Percentiles rank a stretch among this genome's conserved stretches.
phyloP scores from a whole-genome alignment of 2,888 invertebrate genomes.

The Macaria notata region DNA sequence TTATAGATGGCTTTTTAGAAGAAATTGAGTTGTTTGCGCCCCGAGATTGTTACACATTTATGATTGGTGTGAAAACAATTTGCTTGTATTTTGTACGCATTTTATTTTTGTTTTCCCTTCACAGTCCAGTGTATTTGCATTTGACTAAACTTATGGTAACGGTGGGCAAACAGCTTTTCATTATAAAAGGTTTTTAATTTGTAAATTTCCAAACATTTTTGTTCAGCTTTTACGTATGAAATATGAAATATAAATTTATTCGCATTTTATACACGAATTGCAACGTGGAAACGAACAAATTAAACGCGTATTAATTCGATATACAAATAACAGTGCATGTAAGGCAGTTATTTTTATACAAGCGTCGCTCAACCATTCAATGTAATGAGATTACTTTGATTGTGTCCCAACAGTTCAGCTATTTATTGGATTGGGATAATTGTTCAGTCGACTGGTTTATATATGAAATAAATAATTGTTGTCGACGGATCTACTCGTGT shows the following conservation, averaged over 20 bases:
- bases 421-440: conserved; percentile 23
- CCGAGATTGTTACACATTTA: conserved; percentile 16
- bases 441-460: too few relatives aligned
- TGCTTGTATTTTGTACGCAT: not conserved
- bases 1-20: conserved; percentile 39
- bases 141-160: too few relatives aligned
- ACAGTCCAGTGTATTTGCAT: too few relatives aligned
- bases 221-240: too few relatives aligned
- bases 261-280: too few relatives aligned
- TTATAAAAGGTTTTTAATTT: too few relatives aligned
- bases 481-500: too few relatives aligned
- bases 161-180: too few relatives aligned
- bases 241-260: too few relatives aligned
- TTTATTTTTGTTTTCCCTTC: too few relatives aligned
- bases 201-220: too few relatives aligned
- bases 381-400: conserved; percentile 65
- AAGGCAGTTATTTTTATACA: conserved; percentile 47
- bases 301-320: conserved; percentile 17
- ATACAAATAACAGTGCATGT: conserved; percentile 1
- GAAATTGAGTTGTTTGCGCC: conserved; percentile 40
- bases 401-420: conserved; percentile 40
- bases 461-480: too few relatives aligned
- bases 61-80: not conserved
- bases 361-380: conserved; percentile 44
- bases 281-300: conserved; percentile 36